Percentiles rank a stretch among this genome's conserved stretches.
Evolutionary conservation across 92 coral and sea anemone genomes (phyloP).

Genomic region (Metridium senile): DNA sequence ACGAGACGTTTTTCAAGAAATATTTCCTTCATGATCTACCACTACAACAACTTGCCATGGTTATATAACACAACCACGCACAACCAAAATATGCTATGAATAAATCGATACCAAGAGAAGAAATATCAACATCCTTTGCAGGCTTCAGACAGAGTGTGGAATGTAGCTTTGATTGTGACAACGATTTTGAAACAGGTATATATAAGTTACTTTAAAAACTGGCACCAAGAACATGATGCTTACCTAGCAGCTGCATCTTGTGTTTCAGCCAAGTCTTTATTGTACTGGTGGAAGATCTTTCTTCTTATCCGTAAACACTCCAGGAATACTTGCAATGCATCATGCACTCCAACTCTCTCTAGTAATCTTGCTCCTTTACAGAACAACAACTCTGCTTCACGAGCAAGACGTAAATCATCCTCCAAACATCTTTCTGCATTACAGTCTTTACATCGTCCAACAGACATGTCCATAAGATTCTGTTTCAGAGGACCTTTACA

Average conservation of each 20-base stretch:
- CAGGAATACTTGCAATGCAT: constrained; percentile 74
- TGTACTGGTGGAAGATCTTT: constrained; percentile 73
- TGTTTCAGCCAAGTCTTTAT: constrained; percentile 94
- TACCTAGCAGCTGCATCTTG: constrained; percentile 97
- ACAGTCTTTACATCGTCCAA: constrained; percentile 76
- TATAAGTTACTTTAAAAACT: too few relatives aligned
- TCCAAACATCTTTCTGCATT: constrained; percentile 60
- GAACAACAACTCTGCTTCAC: constrained; percentile 79
- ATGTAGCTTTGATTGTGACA: too few relatives aligned
- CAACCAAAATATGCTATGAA: too few relatives aligned
- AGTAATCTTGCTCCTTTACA: constrained; percentile 66
- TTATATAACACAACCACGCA: too few relatives aligned
- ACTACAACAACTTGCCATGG: too few relatives aligned
- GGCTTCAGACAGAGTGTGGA: too few relatives aligned
- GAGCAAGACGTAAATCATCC: constrained; percentile 68
- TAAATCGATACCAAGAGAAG: too few relatives aligned
- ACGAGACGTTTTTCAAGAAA: too few relatives aligned
- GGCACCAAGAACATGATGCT: neutral
- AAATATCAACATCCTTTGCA: too few relatives aligned
- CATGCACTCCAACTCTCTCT: constrained; percentile 79
- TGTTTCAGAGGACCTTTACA: constrained; percentile 77
- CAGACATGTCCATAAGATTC: constrained; percentile 33
- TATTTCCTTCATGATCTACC: too few relatives aligned
- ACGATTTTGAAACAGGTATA: too few relatives aligned
- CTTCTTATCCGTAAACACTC: constrained; percentile 86